Conservation (phyloP, 2,888 invertebrate genomes). For the Sipha maydis region DNA sequence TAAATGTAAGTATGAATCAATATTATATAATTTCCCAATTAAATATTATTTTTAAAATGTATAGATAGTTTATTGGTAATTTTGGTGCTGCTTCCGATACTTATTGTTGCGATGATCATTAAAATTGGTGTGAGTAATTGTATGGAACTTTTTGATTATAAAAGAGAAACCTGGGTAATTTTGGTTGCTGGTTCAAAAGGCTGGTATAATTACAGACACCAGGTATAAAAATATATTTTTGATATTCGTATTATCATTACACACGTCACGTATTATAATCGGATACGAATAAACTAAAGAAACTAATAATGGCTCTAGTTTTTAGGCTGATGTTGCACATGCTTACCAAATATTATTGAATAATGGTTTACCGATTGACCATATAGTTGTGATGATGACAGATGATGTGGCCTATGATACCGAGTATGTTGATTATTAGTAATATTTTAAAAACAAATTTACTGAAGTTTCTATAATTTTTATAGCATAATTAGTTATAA, state of each 20-base stretch:
- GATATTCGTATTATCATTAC: too few species aligned
- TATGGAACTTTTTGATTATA: neutral
- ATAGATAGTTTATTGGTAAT: constrained; percentile 2
- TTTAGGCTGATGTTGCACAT: constrained; percentile 60
- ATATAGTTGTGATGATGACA: constrained; percentile 58
- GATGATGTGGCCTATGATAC: constrained; percentile 52
- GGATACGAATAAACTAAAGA: neutral
- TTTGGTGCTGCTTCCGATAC: neutral
- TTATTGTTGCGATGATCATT: neutral
- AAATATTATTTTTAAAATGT: neutral
- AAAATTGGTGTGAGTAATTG: neutral
- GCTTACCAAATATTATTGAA: constrained; percentile 45
- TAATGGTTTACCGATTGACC: constrained; percentile 47
- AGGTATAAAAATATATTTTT: constrained; percentile 67
- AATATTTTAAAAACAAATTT: too few species aligned
- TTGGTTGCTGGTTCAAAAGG: constrained; percentile 73
- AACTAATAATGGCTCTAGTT: constrained; percentile 14
- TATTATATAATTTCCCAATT: neutral
- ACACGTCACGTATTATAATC: too few species aligned
- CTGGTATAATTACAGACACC: constrained; percentile 73
- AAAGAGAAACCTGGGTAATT: constrained; percentile 69
- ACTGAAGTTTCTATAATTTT: too few species aligned
- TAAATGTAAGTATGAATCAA: neutral
- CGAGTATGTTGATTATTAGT: constrained; percentile 15
- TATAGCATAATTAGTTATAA: too few species aligned